Base-by-base conservation (phyloP, 2,113 vertebrate genomes). In the Zosterops pallidus region DNA sequence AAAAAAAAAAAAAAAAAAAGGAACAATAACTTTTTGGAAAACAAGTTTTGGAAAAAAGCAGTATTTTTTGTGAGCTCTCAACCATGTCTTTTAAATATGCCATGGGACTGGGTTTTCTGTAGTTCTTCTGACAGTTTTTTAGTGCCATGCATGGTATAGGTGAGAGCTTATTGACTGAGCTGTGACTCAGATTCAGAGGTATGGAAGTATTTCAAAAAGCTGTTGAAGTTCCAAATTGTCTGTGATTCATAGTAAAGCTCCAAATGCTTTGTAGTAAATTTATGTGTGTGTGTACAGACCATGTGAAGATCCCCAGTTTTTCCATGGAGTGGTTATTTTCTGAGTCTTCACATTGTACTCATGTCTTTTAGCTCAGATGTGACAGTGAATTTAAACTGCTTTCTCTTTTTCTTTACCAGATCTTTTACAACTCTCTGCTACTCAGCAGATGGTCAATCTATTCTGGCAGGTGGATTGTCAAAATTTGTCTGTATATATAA, bases 401-500 rank as follows among this genome's bases (percentile, higher is more conserved):
- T 71, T 83, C 41, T 75, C 29, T 90, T 53, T 47, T 28, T 21
- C 4, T 72, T 35, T 52, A 26, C 28, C 81, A 99, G 99, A 96
- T 98, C 99, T 29, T 99, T 99, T 92, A 99, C 98, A 4, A 97
- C 98, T 1, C 94, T 99, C 55, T 99, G 99, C 95, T 99, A 99
- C 96, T 99, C 99, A 0, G 99, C 99, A 7, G 99, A 99, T 16
- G 99, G 99, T 15, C 98, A 98, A 55, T 98, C 98, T 6, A 67
- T 99, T 75, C 92, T 99, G 96, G 99, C 99, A 0, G 99, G 99
- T 25, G 99, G 99, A 15, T 98, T 98, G 95, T 99, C 99, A 88
- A 99, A 98, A 94, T 99, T 99, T 39, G 99, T 99, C 89, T 99
- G 99, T 96, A 99, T 99, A 92, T 99, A 99, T 96, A 98, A 99